Base-by-base conservation (phyloP, 2,113 vertebrate species). In the Xiphias gladius region DNA sequence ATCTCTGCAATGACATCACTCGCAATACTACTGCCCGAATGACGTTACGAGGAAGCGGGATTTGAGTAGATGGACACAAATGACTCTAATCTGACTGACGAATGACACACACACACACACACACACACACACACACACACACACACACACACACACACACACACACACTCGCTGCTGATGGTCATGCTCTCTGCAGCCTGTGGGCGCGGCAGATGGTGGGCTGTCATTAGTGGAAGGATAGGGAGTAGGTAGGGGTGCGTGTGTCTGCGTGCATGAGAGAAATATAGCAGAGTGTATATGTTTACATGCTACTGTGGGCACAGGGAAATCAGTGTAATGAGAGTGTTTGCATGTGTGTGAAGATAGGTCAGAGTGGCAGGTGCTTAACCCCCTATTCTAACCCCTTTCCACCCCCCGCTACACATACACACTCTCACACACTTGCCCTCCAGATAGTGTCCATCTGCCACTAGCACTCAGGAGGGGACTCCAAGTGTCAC, bases 171-270 rank as follows among this genome's bases (percentile, higher is more conserved):
- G 1, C 14, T 39, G 57, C 69, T 46, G 74, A 85, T 66, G 72
- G 77, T 75, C 46, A 41, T 48, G 57, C 66, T 87, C 80, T 68
- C 24, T 61, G 83, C 57, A 39, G 89, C 92, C 88, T 81, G 82
- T 91, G 88, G 76, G 75, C 63, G 86, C 85, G 72, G 91, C 96
- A 95, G 92, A 94, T 94, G 91, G 92, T 69, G 89, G 91, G 82
- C 87, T 52, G 87, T 94, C 94, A 94, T 94, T 94, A 92, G 83
- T 35, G 87, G 88, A 86, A 92, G 89, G 86, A 88, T 87, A 52
- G 43, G 76, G 70, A 22, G 57, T 39, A 69, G 79, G 79, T 69
- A 43, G 10, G 22, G 37, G 46, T 55, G 72, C 37, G 74, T 68
- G 71, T 70, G 58, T 48, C 43, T 57, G 69, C 37, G 65, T 52